Percentiles rank a stretch among this genome's conserved stretches.
These are phyloP conservation scores for Tribolium freemani DNA, from an alignment of 2,888 invertebrate species.

Conservation along the genomic window DNA sequence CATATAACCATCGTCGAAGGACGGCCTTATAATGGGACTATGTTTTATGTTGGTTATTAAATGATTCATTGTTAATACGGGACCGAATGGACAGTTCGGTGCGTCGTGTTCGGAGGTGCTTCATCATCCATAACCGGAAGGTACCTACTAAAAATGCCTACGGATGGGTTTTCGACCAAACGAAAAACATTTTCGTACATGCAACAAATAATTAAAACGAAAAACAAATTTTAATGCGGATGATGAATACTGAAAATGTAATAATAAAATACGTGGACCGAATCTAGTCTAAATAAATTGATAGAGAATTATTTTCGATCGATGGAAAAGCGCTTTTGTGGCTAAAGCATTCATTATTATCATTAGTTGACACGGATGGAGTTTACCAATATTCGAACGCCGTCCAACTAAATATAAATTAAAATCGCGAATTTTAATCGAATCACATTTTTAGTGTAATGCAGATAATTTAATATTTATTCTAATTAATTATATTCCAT, in stretches of 20 bases:
- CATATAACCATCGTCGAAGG: conserved; percentile 19
- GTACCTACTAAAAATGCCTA: conserved; percentile 34
- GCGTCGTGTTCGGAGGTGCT: conserved; percentile 36
- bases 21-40: conserved; percentile 27
- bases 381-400: conserved; percentile 19
- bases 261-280: background rate
- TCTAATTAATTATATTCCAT: background rate
- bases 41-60: conserved; percentile 42
- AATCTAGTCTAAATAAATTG: conserved; percentile 1
- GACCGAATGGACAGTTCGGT: conserved; percentile 34
- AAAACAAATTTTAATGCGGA: background rate
- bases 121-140: conserved; percentile 36
- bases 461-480: conserved; percentile 9
- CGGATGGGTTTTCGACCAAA: conserved; percentile 6
- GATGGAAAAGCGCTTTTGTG: conserved; percentile 15
- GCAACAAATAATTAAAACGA: background rate
- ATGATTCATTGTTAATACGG: conserved; percentile 41
- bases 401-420: conserved; percentile 16
- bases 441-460: conserved; percentile 5
- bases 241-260: background rate
- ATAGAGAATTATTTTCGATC: conserved; percentile 2
- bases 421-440: conserved; percentile 1
- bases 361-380: conserved; percentile 19
- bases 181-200: background rate
- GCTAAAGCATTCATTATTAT: conserved; percentile 17